Percentiles rank a stretch among this genome's conserved stretches.
These are phyloP conservation scores for Antitype chi DNA, from an alignment of 2,888 invertebrate species.

Conservation along the genomic window DNA sequence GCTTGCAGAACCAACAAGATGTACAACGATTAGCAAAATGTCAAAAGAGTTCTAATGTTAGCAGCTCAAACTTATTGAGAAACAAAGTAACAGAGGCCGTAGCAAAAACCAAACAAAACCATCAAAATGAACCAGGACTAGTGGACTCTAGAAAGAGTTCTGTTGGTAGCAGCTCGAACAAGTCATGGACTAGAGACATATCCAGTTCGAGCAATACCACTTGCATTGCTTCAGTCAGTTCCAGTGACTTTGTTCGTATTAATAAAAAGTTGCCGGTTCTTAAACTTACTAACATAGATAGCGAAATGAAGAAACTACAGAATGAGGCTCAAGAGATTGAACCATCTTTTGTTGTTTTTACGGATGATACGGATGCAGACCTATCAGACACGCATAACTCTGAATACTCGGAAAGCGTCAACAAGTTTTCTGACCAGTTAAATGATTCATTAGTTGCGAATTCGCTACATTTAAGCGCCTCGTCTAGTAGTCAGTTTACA, in stretches of 20 bases:
- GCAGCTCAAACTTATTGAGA: slow-evolving; percentile 65
- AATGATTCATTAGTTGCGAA: slow-evolving; percentile 42
- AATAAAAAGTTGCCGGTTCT: slow-evolving; percentile 81
- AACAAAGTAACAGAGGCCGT: slow-evolving; percentile 1
- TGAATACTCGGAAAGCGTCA: slow-evolving; percentile 34
- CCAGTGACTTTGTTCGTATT: slow-evolving; percentile 77
- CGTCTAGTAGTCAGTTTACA: slow-evolving; percentile 55
- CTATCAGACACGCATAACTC: slow-evolving; percentile 51
- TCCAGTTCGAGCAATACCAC: slow-evolving; percentile 80
- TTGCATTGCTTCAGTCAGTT: slow-evolving; percentile 72
- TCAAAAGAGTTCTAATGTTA: slow-evolving; percentile 70
- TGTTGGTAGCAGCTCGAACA: slow-evolving; percentile 70
- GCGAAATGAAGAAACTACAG: slow-evolving; percentile 44
- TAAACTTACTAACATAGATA: slow-evolving; percentile 71
- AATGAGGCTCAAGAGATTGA: background rate
- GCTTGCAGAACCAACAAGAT: background rate
- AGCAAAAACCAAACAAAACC: background rate
- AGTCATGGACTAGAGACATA: slow-evolving; percentile 84
- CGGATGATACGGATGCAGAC: slow-evolving; percentile 20
- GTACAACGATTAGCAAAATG: slow-evolving; percentile 55
- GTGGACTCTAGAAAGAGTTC: slow-evolving; percentile 71
- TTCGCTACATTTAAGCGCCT: slow-evolving; percentile 67
- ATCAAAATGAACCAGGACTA: slow-evolving; percentile 12
- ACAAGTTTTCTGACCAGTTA: slow-evolving; percentile 28
- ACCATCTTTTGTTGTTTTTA: background rate